Percentiles rank a stretch among this genome's conserved stretches.
phyloP scores from a whole-genome alignment of 2,888 invertebrate genomes.

The Tyria jacobaeae region DNA sequence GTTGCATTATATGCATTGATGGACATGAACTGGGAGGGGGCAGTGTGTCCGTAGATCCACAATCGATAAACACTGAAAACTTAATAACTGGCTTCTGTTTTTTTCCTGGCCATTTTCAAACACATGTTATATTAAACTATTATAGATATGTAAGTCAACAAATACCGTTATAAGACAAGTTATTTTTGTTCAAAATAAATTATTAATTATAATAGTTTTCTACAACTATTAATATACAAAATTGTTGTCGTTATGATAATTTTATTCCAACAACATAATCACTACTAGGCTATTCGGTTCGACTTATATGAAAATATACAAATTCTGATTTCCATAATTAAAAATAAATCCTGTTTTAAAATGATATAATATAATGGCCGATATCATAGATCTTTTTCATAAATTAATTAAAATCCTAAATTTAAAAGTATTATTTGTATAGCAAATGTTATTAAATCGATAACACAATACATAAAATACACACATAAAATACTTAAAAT shows the following conservation, averaged over 20 bases:
- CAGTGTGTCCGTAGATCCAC: too few relatives aligned
- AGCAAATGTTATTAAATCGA: neutral
- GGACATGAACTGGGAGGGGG: neutral
- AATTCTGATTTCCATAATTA: neutral
- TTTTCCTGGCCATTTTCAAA: neutral
- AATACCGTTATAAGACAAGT: neutral
- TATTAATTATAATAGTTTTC: conserved; percentile 27
- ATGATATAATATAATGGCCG: conserved; percentile 4
- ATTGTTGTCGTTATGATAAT: conserved; percentile 47
- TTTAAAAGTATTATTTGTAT: neutral
- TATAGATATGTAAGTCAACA: neutral
- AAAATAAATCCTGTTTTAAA: conserved; percentile 8
- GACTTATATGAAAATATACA: conserved; percentile 20
- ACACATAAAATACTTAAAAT: neutral
- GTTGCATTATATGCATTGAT: too few relatives aligned
- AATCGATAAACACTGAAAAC: neutral
- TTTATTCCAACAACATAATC: conserved; percentile 42
- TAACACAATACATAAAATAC: neutral
- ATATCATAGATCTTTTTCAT: neutral
- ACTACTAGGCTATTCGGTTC: conserved; percentile 14
- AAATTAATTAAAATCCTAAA: neutral
- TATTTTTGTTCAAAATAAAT: neutral
- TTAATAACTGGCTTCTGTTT: neutral
- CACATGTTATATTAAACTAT: neutral
- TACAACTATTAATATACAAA: conserved; percentile 40